A percentile compares a stretch with the other conserved stretches of the same genome.
Conservation (phyloP, 2,888 invertebrate genomes). For the Heterodera filipjevi region DNA sequence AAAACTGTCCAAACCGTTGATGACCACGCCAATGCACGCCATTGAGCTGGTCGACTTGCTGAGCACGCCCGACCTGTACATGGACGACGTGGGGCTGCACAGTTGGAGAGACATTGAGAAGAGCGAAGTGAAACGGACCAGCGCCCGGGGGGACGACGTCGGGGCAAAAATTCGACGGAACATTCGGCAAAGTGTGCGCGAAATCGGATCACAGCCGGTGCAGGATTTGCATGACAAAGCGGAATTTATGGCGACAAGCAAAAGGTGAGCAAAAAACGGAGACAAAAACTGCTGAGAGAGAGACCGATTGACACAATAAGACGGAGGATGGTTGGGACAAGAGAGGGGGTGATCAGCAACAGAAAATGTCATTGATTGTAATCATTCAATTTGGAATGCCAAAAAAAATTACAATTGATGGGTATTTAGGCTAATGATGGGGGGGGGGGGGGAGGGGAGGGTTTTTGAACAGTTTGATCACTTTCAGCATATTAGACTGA, state of each 20-base stretch:
- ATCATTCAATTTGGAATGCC: too few relatives aligned
- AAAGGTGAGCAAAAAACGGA: not conserved
- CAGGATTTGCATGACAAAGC: not conserved
- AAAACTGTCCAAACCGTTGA: not conserved
- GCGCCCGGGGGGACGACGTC: not conserved
- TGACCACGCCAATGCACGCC: not conserved
- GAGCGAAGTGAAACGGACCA: not conserved
- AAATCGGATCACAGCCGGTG: not conserved
- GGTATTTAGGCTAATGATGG: too few relatives aligned
- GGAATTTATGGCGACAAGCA: not conserved
- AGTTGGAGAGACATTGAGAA: not conserved
- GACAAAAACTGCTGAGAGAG: too few relatives aligned
- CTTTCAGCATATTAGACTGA: too few relatives aligned
- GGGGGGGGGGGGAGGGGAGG: too few relatives aligned
- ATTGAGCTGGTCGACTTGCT: not conserved
- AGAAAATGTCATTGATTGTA: too few relatives aligned
- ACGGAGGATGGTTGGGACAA: too few relatives aligned
- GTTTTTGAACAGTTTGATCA: too few relatives aligned
- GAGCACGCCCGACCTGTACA: conserved; percentile 2
- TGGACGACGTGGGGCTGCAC: not conserved
- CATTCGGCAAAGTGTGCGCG: not conserved
- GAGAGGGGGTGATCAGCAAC: not conserved
- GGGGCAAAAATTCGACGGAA: not conserved
- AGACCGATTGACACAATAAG: too few relatives aligned
- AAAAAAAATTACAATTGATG: too few relatives aligned